Evolutionary conservation across 2,888 invertebrate genomes (phyloP).

Genomic region (Drosophila picticornis): DNA sequence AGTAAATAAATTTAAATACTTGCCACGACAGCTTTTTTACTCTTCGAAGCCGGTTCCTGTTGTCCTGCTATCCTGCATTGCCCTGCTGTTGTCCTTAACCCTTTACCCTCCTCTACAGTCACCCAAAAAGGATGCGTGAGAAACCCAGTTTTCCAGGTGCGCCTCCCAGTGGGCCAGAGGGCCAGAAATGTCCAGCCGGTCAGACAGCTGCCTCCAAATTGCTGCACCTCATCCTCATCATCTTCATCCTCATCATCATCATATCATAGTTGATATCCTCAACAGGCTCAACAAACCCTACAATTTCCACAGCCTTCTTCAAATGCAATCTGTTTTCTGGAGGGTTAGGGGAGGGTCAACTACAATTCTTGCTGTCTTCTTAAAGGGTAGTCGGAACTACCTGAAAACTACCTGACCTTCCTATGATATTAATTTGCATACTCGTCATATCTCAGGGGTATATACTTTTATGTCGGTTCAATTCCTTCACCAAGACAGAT

Average conservation of each 20-base stretch:
- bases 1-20: slow-evolving; percentile 61
- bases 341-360: slow-evolving; percentile 2
- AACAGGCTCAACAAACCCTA: not conserved
- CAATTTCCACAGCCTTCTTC: not conserved
- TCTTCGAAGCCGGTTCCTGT: slow-evolving; percentile 14
- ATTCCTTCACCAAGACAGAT: not conserved
- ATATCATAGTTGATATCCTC: not conserved
- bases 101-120: slow-evolving; percentile 20
- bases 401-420: not conserved
- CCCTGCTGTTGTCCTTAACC: slow-evolving; percentile 6
- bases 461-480: not conserved
- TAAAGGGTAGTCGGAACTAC: not conserved
- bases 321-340: slow-evolving; percentile 3
- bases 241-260: not conserved
- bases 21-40: slow-evolving; percentile 41
- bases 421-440: slow-evolving; percentile 22
- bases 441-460: not conserved
- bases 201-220: slow-evolving; percentile 33
- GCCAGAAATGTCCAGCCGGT: slow-evolving; percentile 56
- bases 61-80: slow-evolving; percentile 14
- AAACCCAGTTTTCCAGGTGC: not conserved
- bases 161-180: slow-evolving; percentile 27
- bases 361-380: not conserved
- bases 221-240: not conserved
- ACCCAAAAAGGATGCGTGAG: slow-evolving; percentile 64